A percentile compares a stretch with the other conserved stretches of the same genome.
Evolutionary conservation across 2,797 vertebrate genomes (phyloP).

Genomic region (Anguilla obscura): DNA sequence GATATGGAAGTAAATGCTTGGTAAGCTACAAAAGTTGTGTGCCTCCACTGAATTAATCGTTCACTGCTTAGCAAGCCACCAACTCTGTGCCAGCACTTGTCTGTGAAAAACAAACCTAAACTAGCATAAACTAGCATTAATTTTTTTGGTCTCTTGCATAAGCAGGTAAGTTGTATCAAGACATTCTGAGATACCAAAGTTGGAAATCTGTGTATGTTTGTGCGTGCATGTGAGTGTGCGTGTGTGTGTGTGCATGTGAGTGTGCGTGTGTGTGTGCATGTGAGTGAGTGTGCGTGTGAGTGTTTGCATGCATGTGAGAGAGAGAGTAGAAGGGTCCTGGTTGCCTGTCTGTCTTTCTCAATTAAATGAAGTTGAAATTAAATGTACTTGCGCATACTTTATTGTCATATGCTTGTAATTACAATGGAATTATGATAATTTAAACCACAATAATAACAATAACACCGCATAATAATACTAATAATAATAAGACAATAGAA

Average conservation of each 20-base stretch:
- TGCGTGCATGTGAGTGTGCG: neutral
- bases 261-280: neutral
- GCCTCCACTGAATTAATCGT: neutral
- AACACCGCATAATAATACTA: too few relatives aligned
- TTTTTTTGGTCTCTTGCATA: constrained; percentile 8
- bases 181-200: constrained; percentile 2
- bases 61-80: neutral
- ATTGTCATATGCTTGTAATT: too few relatives aligned
- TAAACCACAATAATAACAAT: too few relatives aligned
- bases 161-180: neutral
- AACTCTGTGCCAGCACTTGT: neutral
- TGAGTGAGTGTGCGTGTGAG: neutral
- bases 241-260: neutral
- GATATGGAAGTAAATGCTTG: constrained; percentile 11
- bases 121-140: neutral
- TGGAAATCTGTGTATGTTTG: neutral
- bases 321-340: neutral
- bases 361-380: too few relatives aligned
- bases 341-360: too few relatives aligned
- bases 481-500: too few relatives aligned
- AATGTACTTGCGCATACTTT: too few relatives aligned
- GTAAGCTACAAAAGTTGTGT: constrained; percentile 12
- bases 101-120: neutral
- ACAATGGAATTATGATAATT: too few relatives aligned
- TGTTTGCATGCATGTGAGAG: neutral